Base-by-base conservation (phyloP, 1,140 invertebrate genomes). In the Zaprionus davidi region DNA sequence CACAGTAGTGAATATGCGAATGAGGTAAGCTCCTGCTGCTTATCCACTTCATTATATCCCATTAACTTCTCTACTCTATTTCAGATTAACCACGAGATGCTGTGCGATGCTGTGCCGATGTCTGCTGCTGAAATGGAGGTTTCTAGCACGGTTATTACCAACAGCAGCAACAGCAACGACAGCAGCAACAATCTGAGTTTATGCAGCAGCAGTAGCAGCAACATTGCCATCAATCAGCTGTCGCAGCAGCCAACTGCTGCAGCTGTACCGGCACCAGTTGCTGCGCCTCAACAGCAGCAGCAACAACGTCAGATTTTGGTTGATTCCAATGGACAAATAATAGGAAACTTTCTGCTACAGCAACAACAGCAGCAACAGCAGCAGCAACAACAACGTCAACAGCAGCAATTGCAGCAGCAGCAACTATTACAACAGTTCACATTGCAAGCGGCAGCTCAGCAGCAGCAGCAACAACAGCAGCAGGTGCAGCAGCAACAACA, bases 61-160 rank as follows among this genome's bases (percentile, higher is more conserved):
- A 67, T 31, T 34, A 12, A 60, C 13, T 24, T 26, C 5, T 17
- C 1, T 65, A 31, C 9, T 71, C 22, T 15, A 7, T 15, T 59
- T 22, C 31, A 84, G 86, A 73, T 84, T 28, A 34, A 66, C 20
- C 71, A 90, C 51, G 90, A 91, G 26, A 58, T 91, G 62, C 49
- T 92, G 4, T 81, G 91, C 44, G 91, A 92, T 63, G 67, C 83
- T 7, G 91, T 92, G 5, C 91, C 90, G 2, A 91, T 92, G 87
- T 90, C 91, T n/a, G 82, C 88, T 13, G 85, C 90, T 12, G 92
- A 93, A 78, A 91, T 92, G 90, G 92, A 93, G 59, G 92, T 93
- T 0, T 84, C 91, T n/a, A 93, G 92, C 62, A 93, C 92, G 0
- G 92, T 93, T 11, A 79, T 91, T 17, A 92, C 91, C 22, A 92